These are phyloP conservation scores for Tangara arthus DNA, from an alignment of 2,797 vertebrate species.

Conservation along the genomic window DNA sequence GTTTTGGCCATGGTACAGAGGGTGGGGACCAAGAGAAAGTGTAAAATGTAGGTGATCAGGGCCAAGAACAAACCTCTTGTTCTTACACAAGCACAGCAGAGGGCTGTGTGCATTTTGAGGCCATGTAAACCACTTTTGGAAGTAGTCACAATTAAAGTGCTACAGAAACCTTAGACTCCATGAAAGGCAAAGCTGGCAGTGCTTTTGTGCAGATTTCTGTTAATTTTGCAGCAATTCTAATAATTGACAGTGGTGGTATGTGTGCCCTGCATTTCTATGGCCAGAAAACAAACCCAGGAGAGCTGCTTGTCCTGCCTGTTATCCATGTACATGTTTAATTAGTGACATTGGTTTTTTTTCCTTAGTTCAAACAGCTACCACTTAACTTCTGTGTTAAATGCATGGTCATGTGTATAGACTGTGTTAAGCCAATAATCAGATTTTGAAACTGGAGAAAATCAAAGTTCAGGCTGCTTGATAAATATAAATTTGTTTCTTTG, in stretches of 20 bases:
- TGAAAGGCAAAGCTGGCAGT: neutral
- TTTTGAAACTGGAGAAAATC: neutral
- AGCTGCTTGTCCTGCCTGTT: neutral
- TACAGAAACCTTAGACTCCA: accelerated
- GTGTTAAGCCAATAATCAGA: neutral
- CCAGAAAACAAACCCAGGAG: neutral
- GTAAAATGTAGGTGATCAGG: accelerated
- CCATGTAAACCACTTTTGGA: neutral
- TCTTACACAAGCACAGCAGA: neutral
- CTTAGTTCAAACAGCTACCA: neutral
- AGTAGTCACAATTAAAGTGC: neutral
- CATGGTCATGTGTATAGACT: neutral
- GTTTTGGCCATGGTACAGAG: neutral
- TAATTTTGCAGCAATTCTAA: neutral
- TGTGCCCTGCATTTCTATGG: neutral
- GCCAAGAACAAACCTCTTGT: neutral
- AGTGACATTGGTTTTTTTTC: neutral
- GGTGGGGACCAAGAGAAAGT: neutral
- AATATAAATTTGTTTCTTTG: neutral
- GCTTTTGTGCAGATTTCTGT: neutral
- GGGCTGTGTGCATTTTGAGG: neutral
- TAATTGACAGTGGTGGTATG: neutral
- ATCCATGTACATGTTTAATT: neutral
- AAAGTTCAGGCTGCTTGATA: neutral
- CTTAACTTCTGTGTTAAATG: neutral